Conservation (phyloP, 2,113 vertebrate species). For the Hipposideros armiger region DNA sequence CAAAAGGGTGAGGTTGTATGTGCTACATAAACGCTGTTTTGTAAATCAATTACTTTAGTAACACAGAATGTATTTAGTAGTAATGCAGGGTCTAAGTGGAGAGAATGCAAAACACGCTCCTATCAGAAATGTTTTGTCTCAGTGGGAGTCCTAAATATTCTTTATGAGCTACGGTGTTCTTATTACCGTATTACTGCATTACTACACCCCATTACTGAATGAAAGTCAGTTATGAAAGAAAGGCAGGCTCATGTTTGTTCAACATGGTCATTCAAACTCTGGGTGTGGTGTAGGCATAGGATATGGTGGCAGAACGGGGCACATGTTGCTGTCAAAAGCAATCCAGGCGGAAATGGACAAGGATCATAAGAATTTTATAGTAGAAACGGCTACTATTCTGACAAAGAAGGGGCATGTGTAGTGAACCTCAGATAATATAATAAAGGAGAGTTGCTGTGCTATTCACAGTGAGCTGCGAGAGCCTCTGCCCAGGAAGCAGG, state of each 20-base stretch:
- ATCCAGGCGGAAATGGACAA: neutral
- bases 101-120: conserved; percentile 75
- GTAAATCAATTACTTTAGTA: conserved; percentile 83
- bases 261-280: neutral
- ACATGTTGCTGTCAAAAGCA: neutral
- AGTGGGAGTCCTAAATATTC: conserved; percentile 52
- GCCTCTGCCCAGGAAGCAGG: neutral
- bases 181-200: neutral
- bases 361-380: neutral
- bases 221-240: conserved; percentile 35
- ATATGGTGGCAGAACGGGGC: neutral
- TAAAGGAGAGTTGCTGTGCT: neutral
- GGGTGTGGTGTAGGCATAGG: neutral
- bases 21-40: conserved; percentile 78
- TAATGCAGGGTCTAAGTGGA: conserved; percentile 76
- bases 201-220: neutral
- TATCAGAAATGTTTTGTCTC: conserved; percentile 74
- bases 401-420: neutral
- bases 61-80: conserved; percentile 46
- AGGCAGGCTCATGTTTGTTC: neutral
- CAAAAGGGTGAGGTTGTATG: conserved; percentile 78
- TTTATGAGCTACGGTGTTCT: neutral
- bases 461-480: neutral
- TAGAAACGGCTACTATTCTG: neutral
- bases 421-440: neutral